These are phyloP conservation scores for Clarias magur DNA, from an alignment of 2,113 vertebrate species.

Conservation along the genomic window DNA sequence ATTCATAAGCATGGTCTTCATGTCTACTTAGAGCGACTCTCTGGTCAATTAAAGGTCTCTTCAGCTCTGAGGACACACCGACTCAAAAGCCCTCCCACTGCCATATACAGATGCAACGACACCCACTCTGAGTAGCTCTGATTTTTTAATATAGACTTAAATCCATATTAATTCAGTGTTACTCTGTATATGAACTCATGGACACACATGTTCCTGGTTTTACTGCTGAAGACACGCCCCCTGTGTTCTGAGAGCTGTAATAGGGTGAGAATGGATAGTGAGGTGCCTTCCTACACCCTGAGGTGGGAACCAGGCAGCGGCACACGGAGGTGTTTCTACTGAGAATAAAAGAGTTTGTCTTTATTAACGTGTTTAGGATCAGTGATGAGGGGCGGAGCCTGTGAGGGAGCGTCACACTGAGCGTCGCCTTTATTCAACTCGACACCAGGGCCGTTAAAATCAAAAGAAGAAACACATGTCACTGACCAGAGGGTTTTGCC, in stretches of 20 bases:
- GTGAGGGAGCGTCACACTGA: background rate
- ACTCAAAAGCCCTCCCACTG: background rate
- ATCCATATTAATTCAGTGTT: background rate
- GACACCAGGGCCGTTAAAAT: slow-evolving; percentile 85
- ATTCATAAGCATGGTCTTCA: background rate
- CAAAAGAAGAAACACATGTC: slow-evolving; percentile 80
- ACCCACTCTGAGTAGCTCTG: too few relatives aligned
- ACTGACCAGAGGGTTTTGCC: slow-evolving; percentile 78
- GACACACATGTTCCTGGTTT: background rate
- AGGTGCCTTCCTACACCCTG: slow-evolving; percentile 23
- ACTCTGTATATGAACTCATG: background rate
- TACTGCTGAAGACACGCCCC: background rate
- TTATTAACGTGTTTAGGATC: slow-evolving; percentile 85
- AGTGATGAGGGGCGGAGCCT: slow-evolving; percentile 56
- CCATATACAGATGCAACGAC: background rate
- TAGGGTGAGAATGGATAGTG: background rate
- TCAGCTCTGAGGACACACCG: background rate
- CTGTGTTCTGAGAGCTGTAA: too few relatives aligned
- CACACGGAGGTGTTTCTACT: slow-evolving; percentile 70
- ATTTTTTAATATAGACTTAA: too few relatives aligned
- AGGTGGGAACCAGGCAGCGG: background rate
- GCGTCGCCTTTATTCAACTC: slow-evolving; percentile 91
- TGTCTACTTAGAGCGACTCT: background rate
- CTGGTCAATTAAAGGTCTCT: too few relatives aligned
- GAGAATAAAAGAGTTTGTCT: slow-evolving; percentile 85